These are phyloP conservation scores for Melikaiella ostensackeni DNA, from an alignment of 2,888 invertebrate genomes.

Conservation along the genomic window DNA sequence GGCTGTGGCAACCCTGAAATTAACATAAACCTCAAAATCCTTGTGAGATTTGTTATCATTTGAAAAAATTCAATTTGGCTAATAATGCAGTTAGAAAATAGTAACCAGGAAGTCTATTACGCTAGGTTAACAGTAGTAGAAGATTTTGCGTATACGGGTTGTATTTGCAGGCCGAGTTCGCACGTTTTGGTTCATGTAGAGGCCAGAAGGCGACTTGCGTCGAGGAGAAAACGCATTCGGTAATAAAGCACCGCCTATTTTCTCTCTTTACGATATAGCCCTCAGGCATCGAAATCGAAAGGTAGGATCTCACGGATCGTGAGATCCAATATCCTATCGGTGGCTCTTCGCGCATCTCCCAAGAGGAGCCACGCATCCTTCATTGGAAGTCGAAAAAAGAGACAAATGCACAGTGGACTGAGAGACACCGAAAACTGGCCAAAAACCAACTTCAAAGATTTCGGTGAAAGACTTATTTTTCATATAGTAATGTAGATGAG, in stretches of 20 bases:
- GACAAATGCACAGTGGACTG: neutral
- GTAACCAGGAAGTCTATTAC: conserved; percentile 2
- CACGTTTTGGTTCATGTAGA: conserved; percentile 17
- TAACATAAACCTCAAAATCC: no score
- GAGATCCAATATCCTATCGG: conserved; percentile 52
- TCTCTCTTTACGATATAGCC: conserved; percentile 46
- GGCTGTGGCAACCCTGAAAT: no score
- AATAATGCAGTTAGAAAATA: neutral
- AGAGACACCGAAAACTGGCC: no score
- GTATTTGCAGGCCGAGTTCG: conserved; percentile 11
- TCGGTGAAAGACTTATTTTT: no score
- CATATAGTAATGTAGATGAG: no score
- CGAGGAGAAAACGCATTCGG: conserved; percentile 54
- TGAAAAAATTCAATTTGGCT: no score
- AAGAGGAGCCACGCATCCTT: conserved; percentile 24
- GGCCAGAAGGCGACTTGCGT: conserved; percentile 40
- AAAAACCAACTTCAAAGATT: no score
- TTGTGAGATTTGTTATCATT: no score
- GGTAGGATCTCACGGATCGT: conserved; percentile 51
- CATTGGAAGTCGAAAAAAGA: conserved; percentile 4
- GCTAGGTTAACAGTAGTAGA: conserved; percentile 11
- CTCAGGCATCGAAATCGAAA: conserved; percentile 55
- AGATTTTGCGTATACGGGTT: conserved; percentile 11
- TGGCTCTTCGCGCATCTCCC: conserved; percentile 12
- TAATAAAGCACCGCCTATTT: conserved; percentile 52